phyloP scores from a whole-genome alignment of 2,113 vertebrate species.

The Propithecus coquereli region DNA sequence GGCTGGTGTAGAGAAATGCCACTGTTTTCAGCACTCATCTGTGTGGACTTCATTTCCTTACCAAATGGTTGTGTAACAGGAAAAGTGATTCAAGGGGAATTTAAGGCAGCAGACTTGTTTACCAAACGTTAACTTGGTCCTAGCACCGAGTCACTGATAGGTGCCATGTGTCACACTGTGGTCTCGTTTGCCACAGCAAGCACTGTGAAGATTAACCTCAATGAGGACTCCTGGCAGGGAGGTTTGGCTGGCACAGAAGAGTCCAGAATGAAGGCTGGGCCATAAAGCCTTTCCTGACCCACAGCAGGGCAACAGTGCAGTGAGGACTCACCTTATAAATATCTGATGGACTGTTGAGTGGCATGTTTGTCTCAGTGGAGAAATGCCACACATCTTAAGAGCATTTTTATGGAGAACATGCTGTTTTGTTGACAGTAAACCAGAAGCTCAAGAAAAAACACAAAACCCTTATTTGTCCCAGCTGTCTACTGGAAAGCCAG shows the following conservation, averaged over 20 bases:
- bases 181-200: not conserved
- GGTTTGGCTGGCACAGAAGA: not conserved
- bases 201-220: not conserved
- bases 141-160: not conserved
- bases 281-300: not conserved
- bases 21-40: not conserved
- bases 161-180: no score
- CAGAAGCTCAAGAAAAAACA: constrained; percentile 35
- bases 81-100: not conserved
- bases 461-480: constrained; percentile 44
- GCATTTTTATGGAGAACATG: constrained; percentile 22
- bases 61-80: not conserved
- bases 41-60: not conserved
- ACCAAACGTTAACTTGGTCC: not conserved
- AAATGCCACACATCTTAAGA: constrained; percentile 29
- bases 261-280: not conserved
- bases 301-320: not conserved
- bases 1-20: not conserved
- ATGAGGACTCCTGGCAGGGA: not conserved
- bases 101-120: constrained; percentile 16
- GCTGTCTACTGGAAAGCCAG: constrained; percentile 37
- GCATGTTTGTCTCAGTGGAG: constrained; percentile 16
- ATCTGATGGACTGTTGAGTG: not conserved
- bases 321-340: not conserved
- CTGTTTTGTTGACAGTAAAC: constrained; percentile 44